Evolutionary conservation across 2,113 vertebrate species (phyloP).

Genomic region (Phycodurus eques): DNA sequence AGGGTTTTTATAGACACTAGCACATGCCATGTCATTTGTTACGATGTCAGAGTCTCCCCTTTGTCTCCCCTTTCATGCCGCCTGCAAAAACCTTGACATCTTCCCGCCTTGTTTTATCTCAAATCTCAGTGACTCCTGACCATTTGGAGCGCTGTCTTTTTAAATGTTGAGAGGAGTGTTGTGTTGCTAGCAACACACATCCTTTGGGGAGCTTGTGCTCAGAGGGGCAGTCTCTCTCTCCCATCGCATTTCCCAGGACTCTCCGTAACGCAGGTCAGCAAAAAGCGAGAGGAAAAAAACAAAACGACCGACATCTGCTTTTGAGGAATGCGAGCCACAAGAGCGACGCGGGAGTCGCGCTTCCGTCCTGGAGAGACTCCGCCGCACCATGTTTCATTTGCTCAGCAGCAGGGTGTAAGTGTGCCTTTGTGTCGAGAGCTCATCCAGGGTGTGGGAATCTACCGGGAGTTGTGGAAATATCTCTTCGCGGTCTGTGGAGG

Average conservation of each 20-base stretch:
- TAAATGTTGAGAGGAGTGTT: slow-evolving; percentile 78
- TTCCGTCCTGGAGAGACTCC: slow-evolving; percentile 29
- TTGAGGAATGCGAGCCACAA: slow-evolving; percentile 61
- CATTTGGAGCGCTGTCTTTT: slow-evolving; percentile 69
- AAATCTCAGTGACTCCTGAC: neutral
- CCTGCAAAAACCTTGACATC: neutral
- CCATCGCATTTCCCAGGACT: slow-evolving; percentile 48
- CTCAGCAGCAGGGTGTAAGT: slow-evolving; percentile 70
- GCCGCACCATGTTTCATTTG: slow-evolving; percentile 70
- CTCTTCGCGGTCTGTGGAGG: slow-evolving; percentile 7
- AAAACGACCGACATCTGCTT: slow-evolving; percentile 6
- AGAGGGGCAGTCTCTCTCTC: slow-evolving; percentile 49
- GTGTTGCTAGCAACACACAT: slow-evolving; percentile 73
- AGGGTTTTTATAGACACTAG: neutral
- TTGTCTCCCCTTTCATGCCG: neutral
- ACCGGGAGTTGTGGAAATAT: slow-evolving; percentile 11
- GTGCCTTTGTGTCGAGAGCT: slow-evolving; percentile 26
- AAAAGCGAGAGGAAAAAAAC: slow-evolving; percentile 25
- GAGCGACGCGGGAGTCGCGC: slow-evolving; percentile 43
- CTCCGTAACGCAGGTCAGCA: slow-evolving; percentile 59
- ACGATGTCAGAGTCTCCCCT: neutral
- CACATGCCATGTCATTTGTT: neutral
- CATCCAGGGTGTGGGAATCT: slow-evolving; percentile 6
- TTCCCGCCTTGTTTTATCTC: neutral
- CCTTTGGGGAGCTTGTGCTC: slow-evolving; percentile 64